Percentiles rank a stretch among this genome's conserved stretches.
These are phyloP conservation scores for Nematostella vectensis DNA, from an alignment of 92 coral and sea anemone species.

Conservation along the genomic window DNA sequence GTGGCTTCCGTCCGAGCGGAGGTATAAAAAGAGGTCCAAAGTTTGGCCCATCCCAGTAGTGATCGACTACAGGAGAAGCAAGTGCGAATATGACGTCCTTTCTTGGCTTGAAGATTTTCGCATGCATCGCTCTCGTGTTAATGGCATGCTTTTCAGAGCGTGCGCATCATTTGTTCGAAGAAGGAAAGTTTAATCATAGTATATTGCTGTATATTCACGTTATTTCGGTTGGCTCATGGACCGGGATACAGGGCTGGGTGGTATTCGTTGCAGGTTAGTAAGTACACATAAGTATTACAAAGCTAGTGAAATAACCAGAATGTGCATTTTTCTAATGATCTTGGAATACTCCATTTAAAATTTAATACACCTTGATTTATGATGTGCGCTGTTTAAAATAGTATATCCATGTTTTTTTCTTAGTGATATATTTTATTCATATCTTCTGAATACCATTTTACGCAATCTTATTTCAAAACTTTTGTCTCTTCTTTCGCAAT, in stretches of 20 bases:
- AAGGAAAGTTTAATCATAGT: conserved; percentile 20
- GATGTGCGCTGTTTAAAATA: too few relatives aligned
- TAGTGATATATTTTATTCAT: too few relatives aligned
- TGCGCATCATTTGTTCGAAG: conserved; percentile 1
- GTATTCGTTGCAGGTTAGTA: conserved; percentile 32
- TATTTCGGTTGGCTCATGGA: conserved; percentile 19
- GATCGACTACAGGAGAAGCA: too few relatives aligned
- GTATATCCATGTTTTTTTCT: too few relatives aligned
- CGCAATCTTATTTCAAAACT: too few relatives aligned
- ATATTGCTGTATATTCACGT: conserved; percentile 13
- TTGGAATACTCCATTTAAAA: not conserved
- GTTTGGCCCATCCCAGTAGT: too few relatives aligned
- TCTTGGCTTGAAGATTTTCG: conserved; percentile 23
- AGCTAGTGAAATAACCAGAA: too few relatives aligned
- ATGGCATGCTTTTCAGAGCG: conserved; percentile 24
- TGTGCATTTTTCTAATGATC: not conserved
- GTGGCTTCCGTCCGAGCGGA: too few relatives aligned
- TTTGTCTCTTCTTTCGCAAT: too few relatives aligned
- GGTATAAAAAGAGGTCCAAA: too few relatives aligned
- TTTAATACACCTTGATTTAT: not conserved
- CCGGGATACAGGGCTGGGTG: conserved; percentile 31
- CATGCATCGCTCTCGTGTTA: conserved; percentile 7
- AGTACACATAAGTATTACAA: too few relatives aligned
- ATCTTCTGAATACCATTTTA: too few relatives aligned
- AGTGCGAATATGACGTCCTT: conserved; percentile 18